These are phyloP conservation scores for Dendrolimus pini DNA, from an alignment of 2,888 invertebrate species.

Conservation along the genomic window DNA sequence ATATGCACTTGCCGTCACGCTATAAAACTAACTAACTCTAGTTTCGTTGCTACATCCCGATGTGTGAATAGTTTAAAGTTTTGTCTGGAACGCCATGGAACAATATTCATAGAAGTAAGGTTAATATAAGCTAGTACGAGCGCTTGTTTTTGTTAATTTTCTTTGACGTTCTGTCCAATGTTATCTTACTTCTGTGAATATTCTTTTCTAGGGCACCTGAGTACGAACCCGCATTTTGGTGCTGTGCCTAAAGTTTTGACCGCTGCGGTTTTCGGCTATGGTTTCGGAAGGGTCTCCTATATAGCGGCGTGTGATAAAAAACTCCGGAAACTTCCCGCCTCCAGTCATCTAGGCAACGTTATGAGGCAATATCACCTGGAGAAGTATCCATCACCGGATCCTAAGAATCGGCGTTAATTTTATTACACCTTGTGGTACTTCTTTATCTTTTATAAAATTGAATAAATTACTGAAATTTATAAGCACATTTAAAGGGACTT, in stretches of 20 bases:
- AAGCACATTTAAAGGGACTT: no score
- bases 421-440: no score
- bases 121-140: background rate
- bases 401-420: constrained; percentile 6
- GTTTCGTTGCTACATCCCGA: no score
- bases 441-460: background rate
- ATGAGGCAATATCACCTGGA: constrained; percentile 69
- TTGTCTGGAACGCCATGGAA: constrained; percentile 37
- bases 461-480: background rate
- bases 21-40: no score
- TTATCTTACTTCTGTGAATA: constrained; percentile 66
- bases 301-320: constrained; percentile 83
- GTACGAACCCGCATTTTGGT: constrained; percentile 79
- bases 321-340: constrained; percentile 80
- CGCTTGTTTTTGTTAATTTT: background rate
- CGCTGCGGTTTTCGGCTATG: constrained; percentile 81
- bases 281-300: constrained; percentile 85
- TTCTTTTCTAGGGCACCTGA: constrained; percentile 74
- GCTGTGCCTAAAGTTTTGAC: constrained; percentile 80
- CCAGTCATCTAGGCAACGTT: constrained; percentile 80
- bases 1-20: no score
- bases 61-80: no score
- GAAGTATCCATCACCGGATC: constrained; percentile 23
- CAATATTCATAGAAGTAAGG: constrained; percentile 63
- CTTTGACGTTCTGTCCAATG: constrained; percentile 39